A percentile compares a stretch with the other conserved stretches of the same genome.
These are phyloP conservation scores for Morone saxatilis DNA, from an alignment of 2,113 vertebrate species.

Conservation along the genomic window DNA sequence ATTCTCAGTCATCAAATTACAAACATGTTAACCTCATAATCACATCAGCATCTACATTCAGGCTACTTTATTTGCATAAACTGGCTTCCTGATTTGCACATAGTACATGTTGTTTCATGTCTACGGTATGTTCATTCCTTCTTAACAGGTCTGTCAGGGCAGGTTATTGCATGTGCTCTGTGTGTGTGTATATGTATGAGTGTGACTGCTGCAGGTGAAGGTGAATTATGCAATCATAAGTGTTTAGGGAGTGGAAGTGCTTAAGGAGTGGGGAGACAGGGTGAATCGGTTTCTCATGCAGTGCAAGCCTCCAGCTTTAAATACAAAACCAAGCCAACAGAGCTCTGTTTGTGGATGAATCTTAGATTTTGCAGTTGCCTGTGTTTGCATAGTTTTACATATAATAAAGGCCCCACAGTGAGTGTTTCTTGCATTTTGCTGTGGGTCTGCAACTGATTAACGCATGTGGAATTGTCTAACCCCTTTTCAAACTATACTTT, in stretches of 20 bases:
- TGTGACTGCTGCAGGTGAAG: neutral
- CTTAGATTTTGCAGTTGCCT: slow-evolving; percentile 14
- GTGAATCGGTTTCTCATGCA: neutral
- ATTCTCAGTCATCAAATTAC: neutral
- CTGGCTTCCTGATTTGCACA: slow-evolving; percentile 31
- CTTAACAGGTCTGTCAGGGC: slow-evolving; percentile 39
- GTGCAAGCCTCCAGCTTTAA: neutral
- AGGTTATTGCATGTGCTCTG: slow-evolving; percentile 23
- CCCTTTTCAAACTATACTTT: neutral
- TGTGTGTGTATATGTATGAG: neutral
- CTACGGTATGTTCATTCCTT: slow-evolving; percentile 38
- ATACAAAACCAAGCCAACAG: neutral
- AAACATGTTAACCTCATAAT: neutral
- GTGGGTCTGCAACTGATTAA: neutral
- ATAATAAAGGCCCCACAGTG: neutral
- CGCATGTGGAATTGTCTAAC: neutral
- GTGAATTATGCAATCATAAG: neutral
- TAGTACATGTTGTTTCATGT: neutral
- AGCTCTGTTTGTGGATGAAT: slow-evolving; percentile 26
- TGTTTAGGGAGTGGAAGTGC: neutral
- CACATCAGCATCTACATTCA: neutral
- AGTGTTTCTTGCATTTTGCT: slow-evolving; percentile 2
- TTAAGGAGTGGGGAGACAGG: neutral
- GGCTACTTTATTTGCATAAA: slow-evolving; percentile 42
- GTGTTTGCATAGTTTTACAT: neutral